phyloP scores from a whole-genome alignment of 2,888 invertebrate species.

The Caenorhabditis doughertyi region DNA sequence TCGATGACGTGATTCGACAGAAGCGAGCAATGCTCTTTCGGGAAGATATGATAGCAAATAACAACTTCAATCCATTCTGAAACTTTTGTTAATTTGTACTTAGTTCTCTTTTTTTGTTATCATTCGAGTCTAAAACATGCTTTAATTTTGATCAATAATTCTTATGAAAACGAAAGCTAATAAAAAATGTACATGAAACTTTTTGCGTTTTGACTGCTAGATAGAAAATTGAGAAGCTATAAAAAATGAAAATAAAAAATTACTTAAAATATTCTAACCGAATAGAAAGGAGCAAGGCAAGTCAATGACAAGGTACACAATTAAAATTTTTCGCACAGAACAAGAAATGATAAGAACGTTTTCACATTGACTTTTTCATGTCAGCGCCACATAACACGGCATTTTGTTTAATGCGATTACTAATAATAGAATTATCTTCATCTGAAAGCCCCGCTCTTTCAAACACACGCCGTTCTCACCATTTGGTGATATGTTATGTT shows the following conservation, averaged over 20 bases:
- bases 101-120: conserved; percentile 31
- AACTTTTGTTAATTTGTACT: not conserved
- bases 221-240: not conserved
- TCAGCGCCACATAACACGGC: conserved; percentile 42
- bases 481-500: conserved; percentile 27
- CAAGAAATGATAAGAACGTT: conserved; percentile 59
- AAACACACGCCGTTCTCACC: conserved; percentile 44
- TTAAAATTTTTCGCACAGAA: conserved; percentile 29
- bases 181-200: conserved; percentile 21
- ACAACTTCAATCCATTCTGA: conserved; percentile 32
- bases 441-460: conserved; percentile 18
- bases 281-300: not conserved
- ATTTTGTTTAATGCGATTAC: conserved; percentile 63
- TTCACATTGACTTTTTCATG: conserved; percentile 50
- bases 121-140: conserved; percentile 43
- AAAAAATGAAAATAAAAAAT: conserved; percentile 1
- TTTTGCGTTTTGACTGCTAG: not conserved
- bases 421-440: conserved; percentile 52
- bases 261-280: not conserved
- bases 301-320: conserved; percentile 22
- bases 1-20: conserved; percentile 60
- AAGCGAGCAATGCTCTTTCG: conserved; percentile 57
- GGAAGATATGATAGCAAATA: conserved; percentile 47
- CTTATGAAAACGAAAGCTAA: conserved; percentile 23
- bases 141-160: conserved; percentile 42